These are phyloP conservation scores for Aptenodytes forsteri DNA, from an alignment of 2,113 vertebrate species.

Conservation along the genomic window DNA sequence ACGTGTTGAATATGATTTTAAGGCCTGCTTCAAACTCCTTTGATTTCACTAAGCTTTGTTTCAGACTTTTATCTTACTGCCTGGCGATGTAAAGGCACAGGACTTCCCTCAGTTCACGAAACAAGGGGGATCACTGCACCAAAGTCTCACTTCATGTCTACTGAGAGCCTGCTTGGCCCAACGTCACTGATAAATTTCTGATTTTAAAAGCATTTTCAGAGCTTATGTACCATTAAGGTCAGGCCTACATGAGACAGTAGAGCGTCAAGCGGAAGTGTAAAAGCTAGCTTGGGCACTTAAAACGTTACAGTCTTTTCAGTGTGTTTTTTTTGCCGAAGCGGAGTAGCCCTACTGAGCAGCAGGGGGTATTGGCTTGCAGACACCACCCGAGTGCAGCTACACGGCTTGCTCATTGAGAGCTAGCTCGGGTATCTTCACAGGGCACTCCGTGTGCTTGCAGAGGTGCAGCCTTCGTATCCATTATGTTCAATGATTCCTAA, in stretches of 20 bases:
- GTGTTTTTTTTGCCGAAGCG: not conserved
- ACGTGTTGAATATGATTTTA: not conserved
- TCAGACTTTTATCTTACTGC: not conserved
- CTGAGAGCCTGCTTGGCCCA: not conserved
- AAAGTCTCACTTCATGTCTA: not conserved
- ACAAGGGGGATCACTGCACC: not conserved
- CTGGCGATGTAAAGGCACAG: not conserved
- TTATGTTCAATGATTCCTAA: not conserved
- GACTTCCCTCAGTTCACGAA: not conserved
- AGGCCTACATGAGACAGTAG: not conserved
- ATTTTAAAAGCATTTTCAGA: not conserved
- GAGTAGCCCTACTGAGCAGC: not conserved
- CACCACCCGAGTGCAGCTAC: not conserved
- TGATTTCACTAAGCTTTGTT: not conserved
- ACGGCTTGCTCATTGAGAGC: not conserved
- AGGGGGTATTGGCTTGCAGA: not conserved
- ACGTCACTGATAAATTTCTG: not conserved
- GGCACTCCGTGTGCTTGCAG: fast-evolving
- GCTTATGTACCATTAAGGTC: not conserved
- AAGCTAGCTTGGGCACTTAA: not conserved
- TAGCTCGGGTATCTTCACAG: not conserved
- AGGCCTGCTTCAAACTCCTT: not conserved
- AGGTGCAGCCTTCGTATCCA: not conserved
- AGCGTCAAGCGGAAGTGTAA: not conserved
- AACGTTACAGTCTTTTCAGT: not conserved